Conservation (phyloP, 2,888 invertebrate species). For the Agrilus biguttatus region DNA sequence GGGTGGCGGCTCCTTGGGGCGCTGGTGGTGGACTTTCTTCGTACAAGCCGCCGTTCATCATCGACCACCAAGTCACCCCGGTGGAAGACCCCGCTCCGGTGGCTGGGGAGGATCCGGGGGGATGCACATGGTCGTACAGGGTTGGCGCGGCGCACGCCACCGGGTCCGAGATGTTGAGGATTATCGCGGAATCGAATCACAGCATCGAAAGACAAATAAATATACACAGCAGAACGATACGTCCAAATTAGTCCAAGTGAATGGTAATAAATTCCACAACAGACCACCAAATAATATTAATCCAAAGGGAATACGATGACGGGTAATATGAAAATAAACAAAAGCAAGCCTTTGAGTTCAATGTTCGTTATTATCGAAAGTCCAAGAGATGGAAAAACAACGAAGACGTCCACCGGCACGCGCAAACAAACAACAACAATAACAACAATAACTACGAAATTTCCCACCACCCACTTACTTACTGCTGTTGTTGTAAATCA, state of each 20-base stretch:
- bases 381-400: constrained; percentile 1
- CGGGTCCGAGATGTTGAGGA: constrained; percentile 56
- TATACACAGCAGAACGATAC: too few relatives aligned
- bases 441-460: neutral
- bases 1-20: constrained; percentile 34
- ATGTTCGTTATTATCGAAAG: constrained; percentile 1
- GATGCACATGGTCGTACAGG: constrained; percentile 70
- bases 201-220: constrained; percentile 17
- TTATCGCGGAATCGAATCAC: constrained; percentile 30
- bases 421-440: constrained; percentile 1
- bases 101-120: constrained; percentile 59
- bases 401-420: constrained; percentile 2
- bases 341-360: constrained; percentile 3
- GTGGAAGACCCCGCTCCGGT: constrained; percentile 71
- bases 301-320: too few relatives aligned
- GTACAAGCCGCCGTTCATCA: constrained; percentile 72
- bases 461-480: too few relatives aligned
- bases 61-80: constrained; percentile 74
- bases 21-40: constrained; percentile 51
- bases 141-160: constrained; percentile 64
- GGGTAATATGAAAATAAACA: neutral
- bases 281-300: too few relatives aligned
- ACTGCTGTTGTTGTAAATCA: constrained; percentile 11
- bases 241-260: too few relatives aligned
- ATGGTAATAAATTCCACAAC: too few relatives aligned